Conservation (phyloP, 1,140 invertebrate species). For the Cylas formicarius region DNA sequence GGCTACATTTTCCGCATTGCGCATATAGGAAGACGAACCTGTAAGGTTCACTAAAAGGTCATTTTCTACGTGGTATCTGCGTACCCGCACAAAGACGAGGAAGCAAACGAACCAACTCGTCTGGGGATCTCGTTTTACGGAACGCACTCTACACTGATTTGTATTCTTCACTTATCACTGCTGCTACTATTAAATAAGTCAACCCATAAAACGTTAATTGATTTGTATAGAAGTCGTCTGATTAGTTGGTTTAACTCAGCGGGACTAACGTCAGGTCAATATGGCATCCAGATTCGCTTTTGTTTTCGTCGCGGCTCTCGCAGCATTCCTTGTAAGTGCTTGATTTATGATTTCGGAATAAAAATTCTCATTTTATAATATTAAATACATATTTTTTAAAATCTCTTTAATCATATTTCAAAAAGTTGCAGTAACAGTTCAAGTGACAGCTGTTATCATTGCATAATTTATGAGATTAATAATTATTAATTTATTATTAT, state of each 20-base stretch:
- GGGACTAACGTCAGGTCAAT: not conserved
- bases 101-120: not conserved
- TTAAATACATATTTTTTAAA: too few species aligned
- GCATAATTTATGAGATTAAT: not conserved
- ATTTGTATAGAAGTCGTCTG: too few species aligned
- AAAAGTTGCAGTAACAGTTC: too few species aligned
- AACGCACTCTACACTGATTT: not conserved
- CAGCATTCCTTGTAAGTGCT: slow-evolving; percentile 24
- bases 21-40: too few species aligned
- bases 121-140: not conserved
- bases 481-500: slow-evolving; percentile 5
- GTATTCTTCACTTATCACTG: not conserved
- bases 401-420: too few species aligned
- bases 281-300: slow-evolving; percentile 26
- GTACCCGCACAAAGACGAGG: too few species aligned
- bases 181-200: not conserved
- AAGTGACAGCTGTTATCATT: not conserved
- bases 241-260: not conserved
- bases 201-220: not conserved
- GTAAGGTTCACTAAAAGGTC: too few species aligned
- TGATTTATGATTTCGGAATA: too few species aligned
- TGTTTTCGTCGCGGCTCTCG: slow-evolving; percentile 19
- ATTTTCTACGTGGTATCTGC: too few species aligned
- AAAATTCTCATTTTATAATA: too few species aligned
- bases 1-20: too few species aligned